Evolutionary conservation across 2,888 invertebrate genomes (phyloP), one percentile per base, ranked within the genome.

Genomic region (Drosophila ezoana): DNA sequence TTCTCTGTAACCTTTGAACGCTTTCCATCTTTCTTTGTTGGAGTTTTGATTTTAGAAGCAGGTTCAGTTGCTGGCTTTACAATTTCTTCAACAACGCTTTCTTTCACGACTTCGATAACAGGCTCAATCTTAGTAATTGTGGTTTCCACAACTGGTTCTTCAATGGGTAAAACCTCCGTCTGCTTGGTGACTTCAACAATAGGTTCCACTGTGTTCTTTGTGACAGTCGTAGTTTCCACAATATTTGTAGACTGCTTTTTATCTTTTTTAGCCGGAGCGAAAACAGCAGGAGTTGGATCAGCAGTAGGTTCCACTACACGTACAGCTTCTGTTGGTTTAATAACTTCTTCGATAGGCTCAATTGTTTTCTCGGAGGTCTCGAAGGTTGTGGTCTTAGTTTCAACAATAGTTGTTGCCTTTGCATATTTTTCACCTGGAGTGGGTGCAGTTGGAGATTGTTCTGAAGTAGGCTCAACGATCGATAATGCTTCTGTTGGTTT

Each of bases 1-100:
- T 37, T 35, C n/a, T 63, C 52, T 41, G 14, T 23, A 1, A 16
- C 54, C 51, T 80, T 76, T 18, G 5, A 2, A 5, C n/a, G 20
- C n/a, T 43, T 10, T 48, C 53, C 72, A 18, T 79, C 80, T 52
- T 80, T 81, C 43, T 68, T 75, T n/a, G 45, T 60, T 14, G 23
- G 23, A 23, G 23, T 4, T 5, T 23, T 23, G 5, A 23, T 23
- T 23, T 23, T 23, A 23, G 74, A 48, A 41, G 40, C 48, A 8
- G 56, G n/a, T 28, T 68, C 48, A 32, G 32, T 3, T 14, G 1
- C 33, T 9, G 58, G 13, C 1, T 53, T 40, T 0, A 16, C 13
- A 32, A 14, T 18, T 32, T 45, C 49, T 2, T 47, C 28, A 44
- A 28, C 16, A n/a, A 48, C 18, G 1, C 11, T 45, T 48, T 43